A percentile compares a stretch with the other conserved stretches of the same genome.
These are phyloP conservation scores for Drosophila prosaltans DNA, from an alignment of 1,140 invertebrate genomes.

Conservation along the genomic window DNA sequence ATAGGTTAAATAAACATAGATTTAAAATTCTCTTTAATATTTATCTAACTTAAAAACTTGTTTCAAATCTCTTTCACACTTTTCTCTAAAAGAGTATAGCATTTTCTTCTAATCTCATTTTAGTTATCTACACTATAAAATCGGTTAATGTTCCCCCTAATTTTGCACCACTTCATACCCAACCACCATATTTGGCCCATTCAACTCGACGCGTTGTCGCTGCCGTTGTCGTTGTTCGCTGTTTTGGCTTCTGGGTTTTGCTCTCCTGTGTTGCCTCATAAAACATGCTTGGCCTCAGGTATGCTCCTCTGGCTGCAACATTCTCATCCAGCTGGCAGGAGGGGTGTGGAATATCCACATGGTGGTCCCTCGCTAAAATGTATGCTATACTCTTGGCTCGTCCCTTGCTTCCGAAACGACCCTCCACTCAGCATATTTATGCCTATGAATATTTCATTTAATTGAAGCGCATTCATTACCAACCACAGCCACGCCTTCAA, in stretches of 20 bases:
- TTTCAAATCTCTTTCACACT: background rate
- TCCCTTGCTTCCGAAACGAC: background rate
- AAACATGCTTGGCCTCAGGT: slow-evolving; percentile 65
- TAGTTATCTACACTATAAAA: background rate
- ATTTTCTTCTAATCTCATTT: background rate
- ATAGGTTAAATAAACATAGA: no score
- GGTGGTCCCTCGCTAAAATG: background rate
- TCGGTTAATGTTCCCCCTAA: slow-evolving; percentile 3
- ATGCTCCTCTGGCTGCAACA: slow-evolving; percentile 32
- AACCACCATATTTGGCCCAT: background rate
- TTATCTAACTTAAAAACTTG: no score
- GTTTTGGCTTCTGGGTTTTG: slow-evolving; percentile 1
- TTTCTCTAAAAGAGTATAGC: background rate
- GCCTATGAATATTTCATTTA: slow-evolving; percentile 81
- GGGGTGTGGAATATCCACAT: background rate
- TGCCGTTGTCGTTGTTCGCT: slow-evolving; percentile 31
- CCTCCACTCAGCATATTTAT: slow-evolving; percentile 56
- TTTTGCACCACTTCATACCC: background rate
- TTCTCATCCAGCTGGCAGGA: background rate
- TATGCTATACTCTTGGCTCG: background rate
- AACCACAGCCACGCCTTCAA: slow-evolving; percentile 46
- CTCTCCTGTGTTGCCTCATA: slow-evolving; percentile 47
- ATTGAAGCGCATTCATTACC: slow-evolving; percentile 80
- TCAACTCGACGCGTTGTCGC: background rate
- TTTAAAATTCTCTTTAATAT: no score